phyloP scores from a whole-genome alignment of 2,113 vertebrate genomes.

The Gallinago undulata region DNA sequence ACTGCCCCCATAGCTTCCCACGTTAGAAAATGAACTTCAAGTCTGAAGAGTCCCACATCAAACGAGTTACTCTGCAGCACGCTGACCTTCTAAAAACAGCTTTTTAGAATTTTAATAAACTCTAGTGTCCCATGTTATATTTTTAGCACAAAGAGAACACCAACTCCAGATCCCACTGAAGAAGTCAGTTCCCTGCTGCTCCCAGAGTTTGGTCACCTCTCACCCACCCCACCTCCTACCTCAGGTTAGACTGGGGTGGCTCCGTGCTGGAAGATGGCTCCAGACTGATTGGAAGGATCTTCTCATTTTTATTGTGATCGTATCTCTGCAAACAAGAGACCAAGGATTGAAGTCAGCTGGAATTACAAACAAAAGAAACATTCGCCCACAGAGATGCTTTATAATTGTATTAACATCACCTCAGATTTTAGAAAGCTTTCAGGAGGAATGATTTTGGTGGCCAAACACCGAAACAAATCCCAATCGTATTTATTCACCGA shows the following conservation, averaged over 20 bases:
- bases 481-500: background rate
- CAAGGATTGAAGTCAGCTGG: background rate
- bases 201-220: background rate
- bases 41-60: background rate
- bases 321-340: constrained; percentile 82
- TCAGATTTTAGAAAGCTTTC: background rate
- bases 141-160: background rate
- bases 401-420: background rate
- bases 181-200: background rate
- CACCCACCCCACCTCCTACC: constrained; percentile 71
- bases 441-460: background rate
- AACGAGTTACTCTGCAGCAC: background rate
- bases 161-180: background rate
- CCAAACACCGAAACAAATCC: background rate
- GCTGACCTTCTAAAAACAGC: background rate
- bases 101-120: too few species aligned
- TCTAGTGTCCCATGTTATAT: background rate
- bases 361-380: background rate
- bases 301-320: constrained; percentile 92
- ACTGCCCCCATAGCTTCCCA: background rate
- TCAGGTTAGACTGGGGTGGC: constrained; percentile 87
- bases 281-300: constrained; percentile 91
- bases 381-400: background rate
- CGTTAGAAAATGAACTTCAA: background rate
- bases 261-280: constrained; percentile 91